These are phyloP conservation scores for Ptiloglossa arizonensis DNA, from an alignment of 1,140 invertebrate genomes.

Conservation along the genomic window DNA sequence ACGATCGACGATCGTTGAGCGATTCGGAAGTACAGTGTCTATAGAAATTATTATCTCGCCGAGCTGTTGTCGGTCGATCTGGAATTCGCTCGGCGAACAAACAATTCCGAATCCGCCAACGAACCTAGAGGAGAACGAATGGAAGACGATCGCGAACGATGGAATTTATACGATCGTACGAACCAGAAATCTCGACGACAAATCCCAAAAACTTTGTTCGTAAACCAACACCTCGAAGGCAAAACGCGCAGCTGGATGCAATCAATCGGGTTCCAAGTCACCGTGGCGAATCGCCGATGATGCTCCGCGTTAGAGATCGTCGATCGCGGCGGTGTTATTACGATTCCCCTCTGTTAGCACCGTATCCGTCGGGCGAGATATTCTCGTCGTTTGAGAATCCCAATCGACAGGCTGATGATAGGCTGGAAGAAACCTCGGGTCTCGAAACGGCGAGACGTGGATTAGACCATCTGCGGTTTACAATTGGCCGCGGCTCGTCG, in stretches of 20 bases:
- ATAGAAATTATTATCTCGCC: not conserved
- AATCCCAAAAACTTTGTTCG: not conserved
- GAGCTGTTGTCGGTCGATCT: too few relatives aligned
- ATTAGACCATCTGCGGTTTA: conserved; percentile 43
- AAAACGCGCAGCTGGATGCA: too few relatives aligned
- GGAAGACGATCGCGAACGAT: too few relatives aligned
- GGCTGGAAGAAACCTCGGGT: not conserved
- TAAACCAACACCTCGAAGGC: not conserved
- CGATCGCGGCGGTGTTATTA: conserved; percentile 11
- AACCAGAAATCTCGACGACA: too few relatives aligned
- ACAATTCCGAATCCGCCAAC: too few relatives aligned
- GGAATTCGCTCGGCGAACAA: too few relatives aligned
- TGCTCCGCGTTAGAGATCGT: not conserved
- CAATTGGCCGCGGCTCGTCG: conserved; percentile 48
- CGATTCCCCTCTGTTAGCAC: conserved; percentile 19
- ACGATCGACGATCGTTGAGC: not conserved
- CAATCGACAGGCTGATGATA: conserved; percentile 40
- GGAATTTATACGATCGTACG: too few relatives aligned
- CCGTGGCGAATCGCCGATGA: not conserved
- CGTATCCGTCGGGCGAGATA: not conserved
- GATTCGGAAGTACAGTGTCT: not conserved
- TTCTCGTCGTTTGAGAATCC: conserved; percentile 3
- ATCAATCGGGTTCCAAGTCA: not conserved
- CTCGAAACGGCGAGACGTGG: conserved; percentile 22
- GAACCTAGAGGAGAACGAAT: too few relatives aligned